Base-by-base conservation (phyloP, 1,140 invertebrate genomes). In the Drosophila serrata region DNA sequence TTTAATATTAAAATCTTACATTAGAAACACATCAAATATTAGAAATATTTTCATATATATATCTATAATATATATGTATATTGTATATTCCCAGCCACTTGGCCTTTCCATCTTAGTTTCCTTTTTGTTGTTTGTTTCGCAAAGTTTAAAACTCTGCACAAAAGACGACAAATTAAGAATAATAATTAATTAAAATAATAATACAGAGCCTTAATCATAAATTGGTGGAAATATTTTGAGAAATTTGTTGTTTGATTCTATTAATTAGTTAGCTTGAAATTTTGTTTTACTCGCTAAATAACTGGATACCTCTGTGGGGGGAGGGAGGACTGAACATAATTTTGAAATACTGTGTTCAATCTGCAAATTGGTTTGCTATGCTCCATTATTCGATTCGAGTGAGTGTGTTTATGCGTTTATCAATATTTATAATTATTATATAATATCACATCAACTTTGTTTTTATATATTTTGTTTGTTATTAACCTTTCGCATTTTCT, bases 391-490 rank as follows among this genome's bases (percentile, higher is more conserved):
- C 39, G 55, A 60, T 48, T 56, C 31, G 43, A 75, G 62, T 62
- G 58, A 60, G 60, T 72, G 60, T 81, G 43, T 81, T 46, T 82
- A 63, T 82, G 69, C 72, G 60, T 84, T 72, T 84, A 67, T 77
- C 65, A 59, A 63, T 73, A 77, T 81, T 88, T 56, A 81, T 88
- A 90, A 90, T 88, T 88, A 88, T 90, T 90, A 90, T 92, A 88
- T 92, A 92, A 92, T 92, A 92, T 92, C 91, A 92, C 91, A 92
- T 92, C 91, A 85, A 91, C 90, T 92, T 92, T 92, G 87, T 92
- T 92, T 92, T 90, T 84, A 49, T 65, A 68, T 69, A 77, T 73
- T 73, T 69, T 67, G 40, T 85, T 73, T 62, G 65, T 69, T 67
- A 87, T 81, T 67, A 79, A 55, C 62, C 70, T 59, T 56, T 61